A percentile compares a stretch with the other conserved stretches of the same genome.
These are phyloP conservation scores for Athalia rosae DNA, from an alignment of 2,888 invertebrate genomes.

Conservation along the genomic window DNA sequence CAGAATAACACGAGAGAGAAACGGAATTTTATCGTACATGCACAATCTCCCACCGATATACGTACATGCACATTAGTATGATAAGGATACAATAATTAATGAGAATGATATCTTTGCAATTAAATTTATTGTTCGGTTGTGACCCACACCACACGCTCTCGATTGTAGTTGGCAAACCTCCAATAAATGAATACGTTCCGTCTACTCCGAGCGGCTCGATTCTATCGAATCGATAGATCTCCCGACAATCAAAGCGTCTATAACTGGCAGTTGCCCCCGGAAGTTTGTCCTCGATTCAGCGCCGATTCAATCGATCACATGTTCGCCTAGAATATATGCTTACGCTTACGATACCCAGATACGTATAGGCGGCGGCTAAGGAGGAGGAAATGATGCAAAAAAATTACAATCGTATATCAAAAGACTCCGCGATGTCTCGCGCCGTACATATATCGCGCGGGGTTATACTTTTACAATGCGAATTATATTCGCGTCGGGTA, in stretches of 20 bases:
- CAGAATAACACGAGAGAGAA: neutral
- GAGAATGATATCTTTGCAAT: neutral
- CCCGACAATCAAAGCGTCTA: slow-evolving; percentile 33
- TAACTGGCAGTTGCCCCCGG: slow-evolving; percentile 42
- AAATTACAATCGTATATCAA: slow-evolving; percentile 11
- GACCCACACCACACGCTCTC: neutral
- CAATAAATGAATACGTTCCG: slow-evolving; percentile 12
- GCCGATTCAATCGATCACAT: slow-evolving; percentile 30
- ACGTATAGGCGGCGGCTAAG: neutral
- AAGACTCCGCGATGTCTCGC: neutral
- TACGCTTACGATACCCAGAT: neutral
- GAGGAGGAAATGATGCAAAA: slow-evolving; percentile 18
- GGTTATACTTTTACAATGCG: too few species aligned
- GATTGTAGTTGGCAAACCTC: slow-evolving; percentile 13
- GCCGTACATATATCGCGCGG: neutral
- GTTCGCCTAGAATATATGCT: neutral
- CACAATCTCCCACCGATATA: neutral
- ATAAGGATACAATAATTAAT: neutral
- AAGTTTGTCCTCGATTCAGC: slow-evolving; percentile 35
- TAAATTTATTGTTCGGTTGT: neutral
- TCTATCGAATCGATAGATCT: slow-evolving; percentile 35
- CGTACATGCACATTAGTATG: neutral
- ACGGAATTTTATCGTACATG: neutral
- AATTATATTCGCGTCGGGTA: too few species aligned
- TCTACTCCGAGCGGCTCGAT: slow-evolving; percentile 1